These are phyloP conservation scores for Leptoclinus maculatus DNA, from an alignment of 2,797 vertebrate species.

Conservation along the genomic window DNA sequence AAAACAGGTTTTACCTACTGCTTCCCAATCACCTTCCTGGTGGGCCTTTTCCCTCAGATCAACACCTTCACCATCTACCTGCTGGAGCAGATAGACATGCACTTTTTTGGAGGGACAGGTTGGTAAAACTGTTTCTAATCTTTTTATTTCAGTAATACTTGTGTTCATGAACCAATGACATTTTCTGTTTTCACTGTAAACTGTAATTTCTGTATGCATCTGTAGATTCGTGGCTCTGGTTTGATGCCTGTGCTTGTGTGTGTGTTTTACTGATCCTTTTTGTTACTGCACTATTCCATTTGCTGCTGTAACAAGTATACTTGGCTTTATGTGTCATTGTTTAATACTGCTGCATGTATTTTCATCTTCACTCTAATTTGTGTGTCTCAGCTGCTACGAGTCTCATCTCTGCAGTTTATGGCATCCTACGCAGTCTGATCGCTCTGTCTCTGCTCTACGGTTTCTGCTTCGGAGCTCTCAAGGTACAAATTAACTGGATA, in stretches of 20 bases:
- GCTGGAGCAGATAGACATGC: constrained; percentile 95
- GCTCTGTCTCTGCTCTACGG: constrained; percentile 88
- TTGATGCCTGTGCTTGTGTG: neutral
- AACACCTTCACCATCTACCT: constrained; percentile 97
- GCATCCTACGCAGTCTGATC: constrained; percentile 88
- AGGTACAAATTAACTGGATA: constrained; percentile 81
- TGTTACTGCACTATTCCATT: neutral
- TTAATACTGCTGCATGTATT: neutral
- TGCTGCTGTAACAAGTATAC: neutral
- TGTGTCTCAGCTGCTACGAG: constrained; percentile 90
- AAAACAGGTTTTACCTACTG: constrained; percentile 92
- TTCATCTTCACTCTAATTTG: constrained; percentile 21
- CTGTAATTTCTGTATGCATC: neutral
- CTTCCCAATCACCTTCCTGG: constrained; percentile 94
- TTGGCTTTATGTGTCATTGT: neutral
- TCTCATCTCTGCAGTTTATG: constrained; percentile 89
- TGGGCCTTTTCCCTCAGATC: constrained; percentile 98
- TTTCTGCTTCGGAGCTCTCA: constrained; percentile 94
- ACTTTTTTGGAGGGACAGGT: constrained; percentile 97
- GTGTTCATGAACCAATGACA: neutral
- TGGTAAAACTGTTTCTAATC: neutral
- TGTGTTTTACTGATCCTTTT: neutral
- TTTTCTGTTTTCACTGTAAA: neutral
- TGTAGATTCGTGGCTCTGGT: neutral
- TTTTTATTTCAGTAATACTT: neutral